A percentile compares a stretch with the other conserved stretches of the same genome.
These are phyloP conservation scores for Diogma glabrata DNA, from an alignment of 2,888 invertebrate genomes.

Conservation along the genomic window DNA sequence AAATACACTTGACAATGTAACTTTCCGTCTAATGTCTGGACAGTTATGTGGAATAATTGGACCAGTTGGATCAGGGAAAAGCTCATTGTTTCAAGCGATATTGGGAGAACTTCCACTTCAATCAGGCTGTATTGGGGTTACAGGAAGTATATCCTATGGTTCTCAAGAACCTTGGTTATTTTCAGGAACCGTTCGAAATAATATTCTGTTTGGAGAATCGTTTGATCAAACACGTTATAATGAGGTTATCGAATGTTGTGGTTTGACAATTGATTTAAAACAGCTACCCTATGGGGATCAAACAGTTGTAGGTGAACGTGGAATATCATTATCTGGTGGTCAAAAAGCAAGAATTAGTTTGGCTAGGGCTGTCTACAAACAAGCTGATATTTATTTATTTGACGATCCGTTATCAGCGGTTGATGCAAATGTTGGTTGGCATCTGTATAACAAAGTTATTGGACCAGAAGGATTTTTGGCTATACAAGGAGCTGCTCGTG, in stretches of 20 bases:
- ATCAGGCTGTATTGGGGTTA: slow-evolving; percentile 36
- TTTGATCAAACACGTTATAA: slow-evolving; percentile 38
- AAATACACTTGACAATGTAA: too few relatives aligned
- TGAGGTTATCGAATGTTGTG: slow-evolving; percentile 40
- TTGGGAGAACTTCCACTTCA: slow-evolving; percentile 51
- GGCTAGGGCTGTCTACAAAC: slow-evolving; percentile 51
- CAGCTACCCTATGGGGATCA: slow-evolving; percentile 39
- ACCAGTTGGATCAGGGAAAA: slow-evolving; percentile 56
- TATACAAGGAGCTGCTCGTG: too few relatives aligned
- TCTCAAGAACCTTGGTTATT: slow-evolving; percentile 56
- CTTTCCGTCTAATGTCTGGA: too few relatives aligned
- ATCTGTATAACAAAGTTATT: too few relatives aligned
- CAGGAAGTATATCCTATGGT: slow-evolving; percentile 45
- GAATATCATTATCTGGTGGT: slow-evolving; percentile 45
- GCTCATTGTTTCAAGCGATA: slow-evolving; percentile 52
- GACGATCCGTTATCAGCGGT: slow-evolving; percentile 66
- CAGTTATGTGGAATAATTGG: slow-evolving; percentile 53
- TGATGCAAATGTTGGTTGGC: too few relatives aligned
- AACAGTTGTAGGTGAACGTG: slow-evolving; percentile 39
- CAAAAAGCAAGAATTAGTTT: slow-evolving; percentile 58
- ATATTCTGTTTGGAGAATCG: slow-evolving; percentile 48
- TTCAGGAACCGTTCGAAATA: slow-evolving; percentile 51
- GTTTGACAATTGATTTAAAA: slow-evolving; percentile 46
- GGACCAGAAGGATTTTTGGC: too few relatives aligned
- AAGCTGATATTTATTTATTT: slow-evolving; percentile 54